Evolutionary conservation across 1,140 invertebrate genomes (phyloP).

Genomic region (Samia ricini): DNA sequence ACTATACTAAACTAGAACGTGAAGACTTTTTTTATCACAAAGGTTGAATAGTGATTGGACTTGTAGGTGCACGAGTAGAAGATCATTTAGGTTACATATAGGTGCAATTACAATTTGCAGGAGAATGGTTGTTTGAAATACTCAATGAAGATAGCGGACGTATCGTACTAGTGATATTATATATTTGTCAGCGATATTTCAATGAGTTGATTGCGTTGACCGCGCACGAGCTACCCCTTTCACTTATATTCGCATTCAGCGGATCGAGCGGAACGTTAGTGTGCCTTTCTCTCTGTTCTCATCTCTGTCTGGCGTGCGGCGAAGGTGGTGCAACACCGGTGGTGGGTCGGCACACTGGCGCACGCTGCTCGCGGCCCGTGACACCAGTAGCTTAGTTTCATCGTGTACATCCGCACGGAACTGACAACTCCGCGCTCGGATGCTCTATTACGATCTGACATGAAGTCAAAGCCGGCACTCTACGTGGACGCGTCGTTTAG

Average conservation of each 20-base stretch:
- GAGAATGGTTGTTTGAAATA: too few species aligned
- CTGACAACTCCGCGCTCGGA: conserved; percentile 56
- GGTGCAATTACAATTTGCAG: too few species aligned
- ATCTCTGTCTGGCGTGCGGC: conserved; percentile 60
- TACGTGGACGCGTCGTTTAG: conserved; percentile 71
- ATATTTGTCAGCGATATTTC: conserved; percentile 29
- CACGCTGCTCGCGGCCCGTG: conserved; percentile 43
- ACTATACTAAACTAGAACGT: too few species aligned
- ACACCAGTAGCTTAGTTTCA: conserved; percentile 64
- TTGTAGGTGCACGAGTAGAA: too few species aligned
- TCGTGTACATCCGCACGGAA: conserved; percentile 66
- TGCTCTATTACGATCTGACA: conserved; percentile 61
- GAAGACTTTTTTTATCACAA: too few species aligned
- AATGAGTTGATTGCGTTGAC: conserved; percentile 47
- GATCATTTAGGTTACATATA: too few species aligned
- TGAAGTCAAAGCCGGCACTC: conserved; percentile 75
- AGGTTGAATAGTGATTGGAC: too few species aligned
- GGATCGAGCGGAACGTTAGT: conserved; percentile 60
- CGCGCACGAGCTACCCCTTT: conserved; percentile 66
- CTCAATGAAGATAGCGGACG: not conserved
- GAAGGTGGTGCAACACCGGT: conserved; percentile 39
- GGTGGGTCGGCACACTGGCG: conserved; percentile 50
- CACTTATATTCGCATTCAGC: conserved; percentile 66
- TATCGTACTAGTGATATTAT: not conserved
- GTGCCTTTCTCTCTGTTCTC: conserved; percentile 67